A percentile compares a stretch with the other conserved stretches of the same genome.
phyloP scores from a whole-genome alignment of 2,888 invertebrate species.

The Thereva unica region DNA sequence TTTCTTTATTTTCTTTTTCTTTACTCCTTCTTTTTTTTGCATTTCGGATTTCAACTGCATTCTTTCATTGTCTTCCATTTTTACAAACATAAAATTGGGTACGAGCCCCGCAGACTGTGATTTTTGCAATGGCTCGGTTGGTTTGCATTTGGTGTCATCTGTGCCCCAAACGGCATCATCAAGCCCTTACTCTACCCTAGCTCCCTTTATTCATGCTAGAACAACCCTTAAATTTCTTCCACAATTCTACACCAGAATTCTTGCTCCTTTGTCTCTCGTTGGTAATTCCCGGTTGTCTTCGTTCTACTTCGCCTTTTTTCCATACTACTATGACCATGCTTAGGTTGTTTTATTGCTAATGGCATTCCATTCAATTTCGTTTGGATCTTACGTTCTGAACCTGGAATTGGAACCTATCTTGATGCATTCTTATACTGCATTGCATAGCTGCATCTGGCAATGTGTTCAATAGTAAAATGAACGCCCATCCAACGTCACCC shows the following conservation, averaged over 20 bases:
- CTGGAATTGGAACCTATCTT: conserved; percentile 23
- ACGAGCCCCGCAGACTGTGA: conserved; percentile 17
- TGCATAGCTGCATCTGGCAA: conserved; percentile 7
- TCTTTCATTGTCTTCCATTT: neutral
- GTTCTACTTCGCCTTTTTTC: conserved; percentile 20
- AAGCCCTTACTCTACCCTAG: neutral
- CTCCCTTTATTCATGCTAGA: conserved; percentile 2
- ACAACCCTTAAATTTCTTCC: conserved; percentile 8
- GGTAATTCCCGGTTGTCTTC: conserved; percentile 28
- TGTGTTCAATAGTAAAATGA: conserved; percentile 29
- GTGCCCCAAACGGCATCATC: neutral
- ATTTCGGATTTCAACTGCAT: conserved; percentile 14
- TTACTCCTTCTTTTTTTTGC: neutral
- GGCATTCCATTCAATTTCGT: conserved; percentile 32
- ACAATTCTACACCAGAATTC: conserved; percentile 9
- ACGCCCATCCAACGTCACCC: conserved; percentile 16
- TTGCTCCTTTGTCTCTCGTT: conserved; percentile 23
- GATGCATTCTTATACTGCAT: conserved; percentile 16
- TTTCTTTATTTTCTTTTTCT: too few relatives aligned
- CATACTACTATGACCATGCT: conserved; percentile 18
- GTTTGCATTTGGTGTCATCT: conserved; percentile 26
- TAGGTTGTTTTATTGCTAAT: conserved; percentile 33
- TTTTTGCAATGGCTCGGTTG: conserved; percentile 14
- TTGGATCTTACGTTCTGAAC: conserved; percentile 21
- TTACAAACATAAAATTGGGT: conserved; percentile 9